A percentile compares a stretch with the other conserved stretches of the same genome.
Conservation (phyloP, 1,140 invertebrate genomes). For the Anthonomus grandis region DNA sequence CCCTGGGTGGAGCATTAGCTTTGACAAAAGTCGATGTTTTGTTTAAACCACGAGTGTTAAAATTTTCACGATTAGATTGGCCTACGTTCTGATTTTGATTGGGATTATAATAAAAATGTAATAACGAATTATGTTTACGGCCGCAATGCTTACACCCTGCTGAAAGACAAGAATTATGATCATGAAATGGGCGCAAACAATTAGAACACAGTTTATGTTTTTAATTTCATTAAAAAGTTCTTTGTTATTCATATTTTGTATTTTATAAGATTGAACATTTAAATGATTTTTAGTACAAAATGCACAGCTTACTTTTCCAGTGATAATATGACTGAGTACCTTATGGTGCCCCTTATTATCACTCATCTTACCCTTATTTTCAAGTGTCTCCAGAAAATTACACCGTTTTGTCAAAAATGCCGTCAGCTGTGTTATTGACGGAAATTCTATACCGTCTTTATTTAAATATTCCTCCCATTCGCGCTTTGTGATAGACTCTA, state of each 20-base stretch:
- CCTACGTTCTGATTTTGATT: no score
- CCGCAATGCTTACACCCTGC: slow-evolving; percentile 9
- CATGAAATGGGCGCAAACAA: slow-evolving; percentile 13
- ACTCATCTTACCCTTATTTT: background rate
- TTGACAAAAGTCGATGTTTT: no score
- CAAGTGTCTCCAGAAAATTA: slow-evolving; percentile 3
- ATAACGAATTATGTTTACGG: slow-evolving; percentile 15
- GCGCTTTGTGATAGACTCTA: slow-evolving; percentile 10
- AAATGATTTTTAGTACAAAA: slow-evolving; percentile 19
- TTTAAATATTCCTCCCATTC: slow-evolving; percentile 10
- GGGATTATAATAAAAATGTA: slow-evolving; percentile 7
- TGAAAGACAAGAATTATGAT: background rate
- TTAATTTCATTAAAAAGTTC: slow-evolving; percentile 5
- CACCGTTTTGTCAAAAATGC: slow-evolving; percentile 9
- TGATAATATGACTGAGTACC: background rate
- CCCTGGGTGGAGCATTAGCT: no score
- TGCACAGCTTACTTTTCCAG: background rate
- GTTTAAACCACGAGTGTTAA: no score
- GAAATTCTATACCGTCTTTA: background rate
- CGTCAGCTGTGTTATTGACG: background rate
- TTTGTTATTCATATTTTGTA: background rate
- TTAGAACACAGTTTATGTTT: slow-evolving; percentile 14
- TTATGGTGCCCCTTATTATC: background rate
- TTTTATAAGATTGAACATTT: slow-evolving; percentile 13
- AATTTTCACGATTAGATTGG: no score